phyloP scores from a whole-genome alignment of 2,888 invertebrate genomes.

The Osmoderma eremita region DNA sequence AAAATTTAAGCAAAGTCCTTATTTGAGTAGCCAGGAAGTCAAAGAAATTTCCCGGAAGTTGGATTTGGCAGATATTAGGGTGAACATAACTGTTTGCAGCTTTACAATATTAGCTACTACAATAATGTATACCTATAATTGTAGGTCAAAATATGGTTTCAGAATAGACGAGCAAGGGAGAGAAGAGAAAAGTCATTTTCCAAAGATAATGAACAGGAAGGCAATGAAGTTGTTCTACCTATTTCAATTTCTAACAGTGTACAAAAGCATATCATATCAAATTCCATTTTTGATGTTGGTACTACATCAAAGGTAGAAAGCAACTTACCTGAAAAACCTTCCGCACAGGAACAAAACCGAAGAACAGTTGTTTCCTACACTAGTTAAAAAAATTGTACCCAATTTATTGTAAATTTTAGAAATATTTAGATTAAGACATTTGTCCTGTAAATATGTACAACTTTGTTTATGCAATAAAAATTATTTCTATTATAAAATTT shows the following conservation, averaged over 20 bases:
- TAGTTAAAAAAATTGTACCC: too few species aligned
- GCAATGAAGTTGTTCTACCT: background rate
- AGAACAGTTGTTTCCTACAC: too few species aligned
- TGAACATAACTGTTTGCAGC: conserved; percentile 58
- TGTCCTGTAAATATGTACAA: too few species aligned
- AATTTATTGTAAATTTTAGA: too few species aligned
- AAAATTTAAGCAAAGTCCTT: conserved; percentile 74
- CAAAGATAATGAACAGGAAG: conserved; percentile 54
- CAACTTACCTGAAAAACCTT: too few species aligned
- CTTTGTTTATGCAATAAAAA: too few species aligned
- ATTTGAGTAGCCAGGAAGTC: conserved; percentile 76
- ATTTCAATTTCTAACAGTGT: background rate
- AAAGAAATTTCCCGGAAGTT: conserved; percentile 71
- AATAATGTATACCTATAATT: conserved; percentile 38
- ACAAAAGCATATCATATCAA: background rate
- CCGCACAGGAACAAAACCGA: too few species aligned
- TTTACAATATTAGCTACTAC: conserved; percentile 12
- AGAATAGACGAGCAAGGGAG: conserved; percentile 81
- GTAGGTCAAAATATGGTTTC: conserved; percentile 78
- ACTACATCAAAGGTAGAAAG: too few species aligned
- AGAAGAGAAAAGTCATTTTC: conserved; percentile 67
- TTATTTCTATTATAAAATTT: too few species aligned
- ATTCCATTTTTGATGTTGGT: too few species aligned
- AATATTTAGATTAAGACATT: too few species aligned
- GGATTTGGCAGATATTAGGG: conserved; percentile 75